Evolutionary conservation across 1,140 invertebrate species (phyloP), one percentile per base, ranked within the genome.

Genomic region (Ephestia elutella): DNA sequence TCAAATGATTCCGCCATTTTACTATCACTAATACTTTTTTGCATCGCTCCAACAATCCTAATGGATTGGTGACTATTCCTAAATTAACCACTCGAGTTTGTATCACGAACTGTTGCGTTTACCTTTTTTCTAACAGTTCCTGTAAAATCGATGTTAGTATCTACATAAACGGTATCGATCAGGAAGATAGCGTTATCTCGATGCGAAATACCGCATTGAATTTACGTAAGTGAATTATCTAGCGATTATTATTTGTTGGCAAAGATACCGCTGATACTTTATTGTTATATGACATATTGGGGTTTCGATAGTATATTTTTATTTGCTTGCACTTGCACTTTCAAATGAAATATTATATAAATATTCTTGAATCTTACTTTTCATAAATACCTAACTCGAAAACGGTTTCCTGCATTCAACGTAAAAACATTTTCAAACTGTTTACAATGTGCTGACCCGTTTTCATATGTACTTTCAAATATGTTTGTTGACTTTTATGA

Each of bases 161-260:
- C 32, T 38, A 49, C 19, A 49, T 17, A 50, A 50, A 8, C 5
- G 17, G 48, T 53, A 58, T 58, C n/a, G 57, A 58, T 58, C 30
- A 58, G 53, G 53, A 53, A n/a, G 20, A 25, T 13, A 53, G n/a
- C n/a, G 20, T 20, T 53, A 25, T 53, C 19, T 53, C 21, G 21
- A 25, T 53, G 28, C 2, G 17, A 38, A 59, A 44, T 55, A 9
- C 58, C 21, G 58, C 58, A 60, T 60, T 60, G 58, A 54, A 60
- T 54, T 60, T 55, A 49, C 58, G 58, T 49, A 54, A 54, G 51
- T 53, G n/a, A 49, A 35, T 51, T 44, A 35, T 35, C 4, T 11
- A 44, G 38, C 38, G 38, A 15, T 44, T 44, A 44, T n/a, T 15
- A 44, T 35, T 35, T 35, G 32, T 35, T 35, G n/a, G n/a, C 15